phyloP scores from a whole-genome alignment of 2,888 invertebrate species.

The Gisinianus flammeolus region DNA sequence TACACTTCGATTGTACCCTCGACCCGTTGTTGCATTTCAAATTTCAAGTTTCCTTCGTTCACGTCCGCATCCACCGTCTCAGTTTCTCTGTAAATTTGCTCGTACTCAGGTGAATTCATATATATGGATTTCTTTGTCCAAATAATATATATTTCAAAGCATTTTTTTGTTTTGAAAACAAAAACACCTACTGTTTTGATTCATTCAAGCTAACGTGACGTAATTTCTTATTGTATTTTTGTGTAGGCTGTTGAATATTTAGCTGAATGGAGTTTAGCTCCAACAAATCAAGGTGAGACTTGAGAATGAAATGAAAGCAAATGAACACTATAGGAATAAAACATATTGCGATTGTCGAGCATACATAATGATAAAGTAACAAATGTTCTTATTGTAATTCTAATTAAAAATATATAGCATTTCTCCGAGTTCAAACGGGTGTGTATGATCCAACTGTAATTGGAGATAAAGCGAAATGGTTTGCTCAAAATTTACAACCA shows the following conservation, averaged over 20 bases:
- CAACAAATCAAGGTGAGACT: constrained; percentile 73
- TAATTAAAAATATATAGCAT: too few species aligned
- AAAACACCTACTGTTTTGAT: too few species aligned
- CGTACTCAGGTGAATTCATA: constrained; percentile 80
- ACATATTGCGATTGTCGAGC: too few species aligned
- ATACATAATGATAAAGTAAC: too few species aligned
- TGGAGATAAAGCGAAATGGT: constrained; percentile 99
- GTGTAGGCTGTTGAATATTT: constrained; percentile 92
- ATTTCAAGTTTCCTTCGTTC: constrained; percentile 95
- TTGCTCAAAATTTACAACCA: constrained; percentile 82
- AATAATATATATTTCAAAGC: too few species aligned
- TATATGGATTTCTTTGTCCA: background rate
- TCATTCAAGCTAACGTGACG: background rate
- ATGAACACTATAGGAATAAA: too few species aligned
- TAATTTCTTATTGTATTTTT: background rate
- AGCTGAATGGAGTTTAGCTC: constrained; percentile 97
- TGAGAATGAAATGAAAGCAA: too few species aligned
- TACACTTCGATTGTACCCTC: constrained; percentile 91
- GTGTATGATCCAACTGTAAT: constrained; percentile 92
- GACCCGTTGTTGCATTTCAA: constrained; percentile 99
- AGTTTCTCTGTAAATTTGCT: constrained; percentile 90
- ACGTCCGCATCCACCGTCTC: constrained; percentile 79
- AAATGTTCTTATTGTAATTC: too few species aligned
- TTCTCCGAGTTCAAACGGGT: constrained; percentile 95
- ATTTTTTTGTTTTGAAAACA: too few species aligned